Evolutionary conservation across 2,888 invertebrate genomes (phyloP).

Genomic region (Pristionchus entomophagus): DNA sequence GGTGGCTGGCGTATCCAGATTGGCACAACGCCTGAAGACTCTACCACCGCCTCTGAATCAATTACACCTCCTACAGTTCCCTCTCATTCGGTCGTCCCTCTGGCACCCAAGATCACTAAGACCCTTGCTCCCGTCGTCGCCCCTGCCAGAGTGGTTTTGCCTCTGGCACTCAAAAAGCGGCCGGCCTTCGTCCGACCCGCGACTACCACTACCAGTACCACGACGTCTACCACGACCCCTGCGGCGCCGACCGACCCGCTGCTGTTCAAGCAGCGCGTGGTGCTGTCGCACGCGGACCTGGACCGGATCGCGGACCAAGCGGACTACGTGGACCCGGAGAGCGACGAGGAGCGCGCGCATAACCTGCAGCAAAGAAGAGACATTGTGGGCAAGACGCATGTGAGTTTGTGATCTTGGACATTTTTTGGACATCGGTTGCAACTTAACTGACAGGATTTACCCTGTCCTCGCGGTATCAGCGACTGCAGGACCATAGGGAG

Average conservation of each 20-base stretch:
- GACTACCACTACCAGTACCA: background rate
- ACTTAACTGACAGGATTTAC: too few species aligned
- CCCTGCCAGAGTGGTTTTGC: background rate
- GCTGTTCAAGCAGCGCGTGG: slow-evolving; percentile 31
- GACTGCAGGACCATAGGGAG: too few species aligned
- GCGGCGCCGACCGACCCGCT: background rate
- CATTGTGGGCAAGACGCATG: slow-evolving; percentile 22
- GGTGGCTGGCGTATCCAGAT: slow-evolving; percentile 34
- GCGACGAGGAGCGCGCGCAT: background rate
- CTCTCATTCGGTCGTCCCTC: background rate
- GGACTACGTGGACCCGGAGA: slow-evolving; percentile 30
- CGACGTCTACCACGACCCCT: background rate
- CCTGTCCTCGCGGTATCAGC: too few species aligned
- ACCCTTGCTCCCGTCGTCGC: background rate
- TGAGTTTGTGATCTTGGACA: background rate
- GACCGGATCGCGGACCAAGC: slow-evolving; percentile 5
- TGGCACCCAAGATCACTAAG: background rate
- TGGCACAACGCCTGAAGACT: background rate
- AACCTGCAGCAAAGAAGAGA: slow-evolving; percentile 17
- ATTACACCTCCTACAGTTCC: background rate
- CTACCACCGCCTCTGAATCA: too few species aligned
- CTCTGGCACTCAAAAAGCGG: background rate
- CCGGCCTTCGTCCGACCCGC: background rate
- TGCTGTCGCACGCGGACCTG: background rate
- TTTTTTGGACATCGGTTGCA: too few species aligned